Evolutionary conservation across 2,888 invertebrate species (phyloP).

Genomic region (Arctia plantaginis): DNA sequence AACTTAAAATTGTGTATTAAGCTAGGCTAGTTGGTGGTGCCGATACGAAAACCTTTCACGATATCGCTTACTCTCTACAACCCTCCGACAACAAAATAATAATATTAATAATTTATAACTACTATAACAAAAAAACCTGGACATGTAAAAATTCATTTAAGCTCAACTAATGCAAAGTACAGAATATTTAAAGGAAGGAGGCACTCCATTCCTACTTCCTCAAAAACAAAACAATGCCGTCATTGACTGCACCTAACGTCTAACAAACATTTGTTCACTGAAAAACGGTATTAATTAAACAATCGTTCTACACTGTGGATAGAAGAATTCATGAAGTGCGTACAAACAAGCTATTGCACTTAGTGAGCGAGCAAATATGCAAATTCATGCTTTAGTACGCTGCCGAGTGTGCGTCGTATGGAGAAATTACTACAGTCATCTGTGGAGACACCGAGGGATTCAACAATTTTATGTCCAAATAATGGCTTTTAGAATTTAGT

Average conservation of each 20-base stretch:
- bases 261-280: conserved; percentile 46
- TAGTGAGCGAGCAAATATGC: conserved; percentile 82
- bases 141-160: neutral
- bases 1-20: neutral
- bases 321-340: conserved; percentile 78
- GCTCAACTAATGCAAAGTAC: neutral
- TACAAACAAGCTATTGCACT: conserved; percentile 85
- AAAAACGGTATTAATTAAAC: conserved; percentile 70
- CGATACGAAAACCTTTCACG: neutral
- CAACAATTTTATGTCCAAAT: neutral
- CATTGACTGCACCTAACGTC: conserved; percentile 32
- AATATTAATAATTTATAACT: too few relatives aligned
- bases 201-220: neutral
- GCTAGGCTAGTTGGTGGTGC: neutral
- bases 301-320: conserved; percentile 60
- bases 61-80: neutral
- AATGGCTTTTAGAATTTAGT: neutral
- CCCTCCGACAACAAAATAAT: too few relatives aligned
- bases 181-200: neutral
- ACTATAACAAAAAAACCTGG: too few relatives aligned
- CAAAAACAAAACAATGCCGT: conserved; percentile 20
- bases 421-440: conserved; percentile 53
- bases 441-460: conserved; percentile 49
- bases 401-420: conserved; percentile 74
- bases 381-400: conserved; percentile 79